Evolutionary conservation across 2,888 invertebrate species (phyloP).

Genomic region (Dendrolimus pini): DNA sequence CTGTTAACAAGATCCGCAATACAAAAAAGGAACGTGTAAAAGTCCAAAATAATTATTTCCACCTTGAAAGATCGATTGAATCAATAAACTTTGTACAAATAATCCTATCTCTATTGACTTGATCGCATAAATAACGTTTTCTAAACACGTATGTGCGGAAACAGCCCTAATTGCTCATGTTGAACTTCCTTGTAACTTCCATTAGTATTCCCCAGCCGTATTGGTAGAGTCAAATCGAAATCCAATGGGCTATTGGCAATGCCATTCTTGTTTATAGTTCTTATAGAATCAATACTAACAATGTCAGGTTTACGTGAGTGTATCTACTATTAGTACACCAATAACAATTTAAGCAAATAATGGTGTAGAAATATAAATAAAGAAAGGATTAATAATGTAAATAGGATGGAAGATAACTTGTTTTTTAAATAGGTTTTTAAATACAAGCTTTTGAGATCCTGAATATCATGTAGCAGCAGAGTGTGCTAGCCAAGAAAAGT

Average conservation of each 20-base stretch:
- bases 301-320: too few relatives aligned
- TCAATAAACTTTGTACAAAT: background rate
- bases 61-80: too few relatives aligned
- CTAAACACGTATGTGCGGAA: background rate
- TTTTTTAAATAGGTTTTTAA: too few relatives aligned
- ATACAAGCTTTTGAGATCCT: too few relatives aligned
- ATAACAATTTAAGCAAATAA: too few relatives aligned
- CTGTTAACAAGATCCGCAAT: background rate
- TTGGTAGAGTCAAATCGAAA: background rate
- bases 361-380: background rate
- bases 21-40: background rate
- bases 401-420: too few relatives aligned
- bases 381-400: background rate
- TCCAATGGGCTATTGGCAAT: background rate
- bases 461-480: too few relatives aligned
- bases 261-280: background rate
- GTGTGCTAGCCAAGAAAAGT: too few relatives aligned
- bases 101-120: background rate
- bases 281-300: background rate
- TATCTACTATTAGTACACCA: too few relatives aligned
- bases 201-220: background rate
- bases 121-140: constrained; percentile 2
- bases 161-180: background rate
- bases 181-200: background rate
- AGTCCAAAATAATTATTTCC: too few relatives aligned